These are phyloP conservation scores for Plectrocnemia conspersa DNA, from an alignment of 1,140 invertebrate genomes.

Conservation along the genomic window DNA sequence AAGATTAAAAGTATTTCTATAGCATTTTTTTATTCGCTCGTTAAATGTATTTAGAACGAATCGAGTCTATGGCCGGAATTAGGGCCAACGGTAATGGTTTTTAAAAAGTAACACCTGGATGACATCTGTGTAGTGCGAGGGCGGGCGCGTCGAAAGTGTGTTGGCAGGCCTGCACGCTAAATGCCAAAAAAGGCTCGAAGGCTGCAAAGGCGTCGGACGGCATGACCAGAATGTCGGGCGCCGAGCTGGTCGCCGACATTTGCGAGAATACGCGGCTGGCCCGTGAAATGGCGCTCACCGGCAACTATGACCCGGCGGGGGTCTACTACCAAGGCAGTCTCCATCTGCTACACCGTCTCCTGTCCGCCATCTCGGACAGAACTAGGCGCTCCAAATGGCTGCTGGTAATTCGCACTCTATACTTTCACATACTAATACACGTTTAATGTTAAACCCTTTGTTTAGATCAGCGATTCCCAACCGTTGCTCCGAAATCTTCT, in stretches of 20 bases:
- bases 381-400: slow-evolving; percentile 85
- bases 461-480: no score
- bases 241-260: slow-evolving; percentile 80
- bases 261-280: slow-evolving; percentile 89
- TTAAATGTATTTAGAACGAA: no score
- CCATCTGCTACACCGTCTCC: slow-evolving; percentile 81
- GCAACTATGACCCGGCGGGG: slow-evolving; percentile 91
- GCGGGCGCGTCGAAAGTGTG: no score
- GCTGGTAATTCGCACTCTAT: no score
- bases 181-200: not conserved
- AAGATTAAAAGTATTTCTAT: no score
- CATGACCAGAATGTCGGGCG: slow-evolving; percentile 57
- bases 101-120: no score
- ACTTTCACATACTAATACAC: no score
- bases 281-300: slow-evolving; percentile 88
- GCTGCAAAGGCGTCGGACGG: slow-evolving; percentile 40
- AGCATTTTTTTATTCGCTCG: no score
- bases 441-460: no score
- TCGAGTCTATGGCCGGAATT: no score
- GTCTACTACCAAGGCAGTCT: slow-evolving; percentile 94
- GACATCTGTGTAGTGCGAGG: not conserved
- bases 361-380: slow-evolving; percentile 73
- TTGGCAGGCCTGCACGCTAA: slow-evolving; percentile 8
- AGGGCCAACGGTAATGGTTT: no score
- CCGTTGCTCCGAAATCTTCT: no score